Evolutionary conservation across 1,140 invertebrate genomes (phyloP).

Genomic region (Idris sp.): DNA sequence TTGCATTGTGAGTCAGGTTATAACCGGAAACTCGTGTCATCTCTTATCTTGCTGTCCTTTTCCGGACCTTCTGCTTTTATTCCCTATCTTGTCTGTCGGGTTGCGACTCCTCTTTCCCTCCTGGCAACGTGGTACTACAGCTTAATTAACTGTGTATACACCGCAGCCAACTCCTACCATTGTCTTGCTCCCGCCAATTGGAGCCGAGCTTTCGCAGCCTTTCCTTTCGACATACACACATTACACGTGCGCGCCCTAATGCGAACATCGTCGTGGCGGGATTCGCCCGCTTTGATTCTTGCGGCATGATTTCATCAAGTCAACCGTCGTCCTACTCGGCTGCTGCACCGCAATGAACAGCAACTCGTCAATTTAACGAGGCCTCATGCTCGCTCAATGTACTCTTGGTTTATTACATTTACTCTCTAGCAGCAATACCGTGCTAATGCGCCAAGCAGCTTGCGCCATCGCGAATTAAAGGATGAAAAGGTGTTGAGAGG

Average conservation of each 20-base stretch:
- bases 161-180: constrained; percentile 75
- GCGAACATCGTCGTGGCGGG: constrained; percentile 44
- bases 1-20: constrained; percentile 53
- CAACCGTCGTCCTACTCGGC: constrained; percentile 67
- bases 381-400: constrained; percentile 25
- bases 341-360: constrained; percentile 56
- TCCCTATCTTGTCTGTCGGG: constrained; percentile 32
- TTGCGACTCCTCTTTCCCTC: constrained; percentile 24
- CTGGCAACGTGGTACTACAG: constrained; percentile 66
- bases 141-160: constrained; percentile 79
- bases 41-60: constrained; percentile 37
- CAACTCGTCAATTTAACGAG: constrained; percentile 65
- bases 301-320: constrained; percentile 77
- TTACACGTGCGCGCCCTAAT: constrained; percentile 65
- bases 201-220: constrained; percentile 60
- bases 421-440: constrained; percentile 21
- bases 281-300: constrained; percentile 72
- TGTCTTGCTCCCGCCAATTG: constrained; percentile 76
- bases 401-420: constrained; percentile 54
- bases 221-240: constrained; percentile 61
- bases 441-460: constrained; percentile 40
- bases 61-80: constrained; percentile 31
- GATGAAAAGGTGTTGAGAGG: constrained; percentile 11
- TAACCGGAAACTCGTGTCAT: constrained; percentile 69
- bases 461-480: constrained; percentile 10